Conservation (phyloP, 2,797 vertebrate genomes). For the Sternarchorhynchus goeldii region DNA sequence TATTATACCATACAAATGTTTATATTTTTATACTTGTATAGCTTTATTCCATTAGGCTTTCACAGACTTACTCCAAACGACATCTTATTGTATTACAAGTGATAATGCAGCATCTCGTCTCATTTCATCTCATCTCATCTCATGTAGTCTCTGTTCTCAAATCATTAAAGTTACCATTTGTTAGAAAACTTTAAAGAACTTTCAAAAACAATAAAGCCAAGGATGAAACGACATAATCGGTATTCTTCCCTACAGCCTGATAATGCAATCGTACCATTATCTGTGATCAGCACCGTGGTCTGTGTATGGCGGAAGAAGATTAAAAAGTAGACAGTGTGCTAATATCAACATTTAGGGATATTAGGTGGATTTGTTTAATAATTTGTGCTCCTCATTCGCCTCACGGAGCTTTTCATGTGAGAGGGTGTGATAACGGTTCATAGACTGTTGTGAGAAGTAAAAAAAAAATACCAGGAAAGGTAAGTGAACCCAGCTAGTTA, state of each 20-base stretch:
- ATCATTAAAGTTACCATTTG: too few relatives aligned
- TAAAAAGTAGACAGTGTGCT: too few relatives aligned
- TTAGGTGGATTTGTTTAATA: background rate
- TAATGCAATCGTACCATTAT: constrained; percentile 13
- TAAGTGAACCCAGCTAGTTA: too few relatives aligned
- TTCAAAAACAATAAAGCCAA: background rate
- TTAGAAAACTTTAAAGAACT: background rate
- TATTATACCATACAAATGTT: too few relatives aligned
- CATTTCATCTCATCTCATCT: too few relatives aligned
- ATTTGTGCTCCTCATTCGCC: too few relatives aligned
- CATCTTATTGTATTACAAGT: too few relatives aligned
- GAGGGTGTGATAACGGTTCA: background rate
- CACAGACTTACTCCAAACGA: too few relatives aligned
- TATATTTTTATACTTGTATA: too few relatives aligned
- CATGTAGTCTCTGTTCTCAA: too few relatives aligned
- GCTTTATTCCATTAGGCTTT: too few relatives aligned
- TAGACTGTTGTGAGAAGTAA: background rate
- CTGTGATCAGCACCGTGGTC: constrained; percentile 37
- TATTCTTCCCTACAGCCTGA: constrained; percentile 5
- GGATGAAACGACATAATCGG: constrained; percentile 29
- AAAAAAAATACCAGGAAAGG: constrained; percentile 8
- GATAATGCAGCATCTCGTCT: too few relatives aligned
- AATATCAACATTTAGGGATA: background rate
- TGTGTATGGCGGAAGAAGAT: constrained; percentile 50
- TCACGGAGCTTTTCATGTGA: background rate